Base-by-base conservation (phyloP, 2,797 vertebrate genomes). In the Paramormyrops hopkinsi region DNA sequence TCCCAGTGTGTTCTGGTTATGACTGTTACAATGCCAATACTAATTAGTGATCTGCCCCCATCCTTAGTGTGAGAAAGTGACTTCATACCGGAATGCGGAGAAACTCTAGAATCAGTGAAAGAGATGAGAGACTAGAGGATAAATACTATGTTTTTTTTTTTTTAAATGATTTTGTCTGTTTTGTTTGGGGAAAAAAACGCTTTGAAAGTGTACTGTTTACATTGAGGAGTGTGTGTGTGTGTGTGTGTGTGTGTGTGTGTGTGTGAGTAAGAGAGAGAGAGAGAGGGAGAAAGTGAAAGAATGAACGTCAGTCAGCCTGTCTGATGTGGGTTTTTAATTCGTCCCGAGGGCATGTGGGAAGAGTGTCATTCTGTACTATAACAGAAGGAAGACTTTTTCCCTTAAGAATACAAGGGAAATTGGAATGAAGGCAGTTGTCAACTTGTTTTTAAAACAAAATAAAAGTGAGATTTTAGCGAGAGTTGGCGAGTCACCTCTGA, bases 181-280 rank as follows among this genome's bases (percentile, higher is more conserved):
- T 44, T 51, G 48, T 87, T 89, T 29, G 87, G 62, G 53, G 0
- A 2, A n/a, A 56, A 56, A 89, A 89, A 88, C 89, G 82, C 94
- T 95, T 93, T 91, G 93, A 94, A 94, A 94, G 94, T 95, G 95
- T 94, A 94, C 94, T 96, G 96, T 96, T 96, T 96, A 96, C 96
- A 96, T 94, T 94, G 90, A 93, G 91, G 91, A 92, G 56, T 89
- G 8, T 46, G 91, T 88, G 90, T 89, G 93, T 7, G 91, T 33
- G 92, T 62, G 29, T 48, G 89, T 33, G 69, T 2, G 22, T 4
- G 50, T 12, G 50, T 3, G 9, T 19, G n/a, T n/a, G n/a, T n/a
- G n/a, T n/a, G 53, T 0, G 53, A 5, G 53, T 0, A 11, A 6
- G 17, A 56, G 54, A 7, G 54, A n/a, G 53, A 4, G 19, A 22